These are phyloP conservation scores for Capromys pilorides DNA, from an alignment of 2,797 vertebrate species.

Conservation along the genomic window DNA sequence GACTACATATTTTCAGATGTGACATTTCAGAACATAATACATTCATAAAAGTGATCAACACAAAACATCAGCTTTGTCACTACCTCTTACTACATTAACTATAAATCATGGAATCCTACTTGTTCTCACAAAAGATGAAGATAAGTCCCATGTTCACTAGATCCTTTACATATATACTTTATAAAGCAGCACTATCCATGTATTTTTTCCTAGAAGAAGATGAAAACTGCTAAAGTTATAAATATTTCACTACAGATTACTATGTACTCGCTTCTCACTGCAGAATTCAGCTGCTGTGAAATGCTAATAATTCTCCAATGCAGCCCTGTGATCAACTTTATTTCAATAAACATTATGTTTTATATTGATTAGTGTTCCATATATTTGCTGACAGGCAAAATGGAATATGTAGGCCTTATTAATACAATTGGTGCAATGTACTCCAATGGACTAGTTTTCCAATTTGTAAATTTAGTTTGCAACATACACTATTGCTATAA, in stretches of 20 bases:
- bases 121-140: constrained; percentile 50
- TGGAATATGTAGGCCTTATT: constrained; percentile 52
- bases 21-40: constrained; percentile 37
- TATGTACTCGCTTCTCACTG: constrained; percentile 61
- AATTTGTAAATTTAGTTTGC: constrained; percentile 46
- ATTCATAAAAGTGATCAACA: constrained; percentile 51
- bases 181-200: constrained; percentile 44
- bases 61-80: constrained; percentile 53
- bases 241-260: constrained; percentile 70
- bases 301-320: constrained; percentile 61
- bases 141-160: constrained; percentile 39
- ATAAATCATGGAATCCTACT: constrained; percentile 6
- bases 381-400: constrained; percentile 43
- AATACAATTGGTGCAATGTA: constrained; percentile 45
- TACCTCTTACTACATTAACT: constrained; percentile 52
- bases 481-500: background rate
- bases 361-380: constrained; percentile 56
- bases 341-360: constrained; percentile 66
- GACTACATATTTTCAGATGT: constrained; percentile 23
- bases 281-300: constrained; percentile 66
- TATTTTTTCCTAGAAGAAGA: constrained; percentile 61
- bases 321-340: constrained; percentile 57
- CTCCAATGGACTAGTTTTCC: constrained; percentile 20
- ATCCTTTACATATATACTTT: constrained; percentile 32
- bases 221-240: constrained; percentile 65